A percentile compares a stretch with the other conserved stretches of the same genome.
Evolutionary conservation across 92 coral and sea anemone species (phyloP).

Genomic region (Zoanthus gigantus): DNA sequence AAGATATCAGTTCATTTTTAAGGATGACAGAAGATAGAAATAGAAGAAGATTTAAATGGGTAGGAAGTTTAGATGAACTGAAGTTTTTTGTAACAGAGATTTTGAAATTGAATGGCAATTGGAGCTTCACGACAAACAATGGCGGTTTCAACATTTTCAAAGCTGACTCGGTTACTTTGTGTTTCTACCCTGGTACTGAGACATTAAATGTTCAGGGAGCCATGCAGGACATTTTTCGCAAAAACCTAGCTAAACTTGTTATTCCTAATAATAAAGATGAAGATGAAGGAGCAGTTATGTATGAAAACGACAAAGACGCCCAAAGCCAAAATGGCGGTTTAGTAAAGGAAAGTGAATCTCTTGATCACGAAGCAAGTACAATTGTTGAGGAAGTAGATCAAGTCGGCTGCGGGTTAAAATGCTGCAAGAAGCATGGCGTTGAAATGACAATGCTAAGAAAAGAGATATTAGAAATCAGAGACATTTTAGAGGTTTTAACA

Average conservation of each 20-base stretch:
- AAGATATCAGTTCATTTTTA: conserved; percentile 3
- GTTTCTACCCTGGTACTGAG: conserved; percentile 30
- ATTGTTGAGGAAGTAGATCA: not conserved
- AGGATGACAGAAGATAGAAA: conserved; percentile 20
- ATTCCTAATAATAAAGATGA: not conserved
- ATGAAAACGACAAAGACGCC: not conserved
- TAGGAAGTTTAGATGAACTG: conserved; percentile 10
- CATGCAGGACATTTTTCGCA: not conserved
- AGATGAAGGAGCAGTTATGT: too few species aligned
- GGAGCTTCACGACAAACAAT: conserved; percentile 18
- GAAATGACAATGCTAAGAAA: not conserved
- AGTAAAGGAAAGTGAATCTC: not conserved
- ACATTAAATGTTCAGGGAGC: conserved; percentile 34
- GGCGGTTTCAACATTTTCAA: conserved; percentile 40
- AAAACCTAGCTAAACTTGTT: not conserved
- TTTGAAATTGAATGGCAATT: conserved; percentile 15
- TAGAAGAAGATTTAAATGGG: conserved; percentile 40
- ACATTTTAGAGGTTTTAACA: not conserved
- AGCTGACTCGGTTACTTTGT: conserved; percentile 34
- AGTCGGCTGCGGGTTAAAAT: not conserved
- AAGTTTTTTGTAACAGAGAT: conserved; percentile 10
- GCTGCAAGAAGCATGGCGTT: not conserved
- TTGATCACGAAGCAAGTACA: not conserved
- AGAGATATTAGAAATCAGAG: not conserved
- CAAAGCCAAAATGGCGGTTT: not conserved